Evolutionary conservation across 2,113 vertebrate genomes (phyloP).

Genomic region (Mugil cephalus): DNA sequence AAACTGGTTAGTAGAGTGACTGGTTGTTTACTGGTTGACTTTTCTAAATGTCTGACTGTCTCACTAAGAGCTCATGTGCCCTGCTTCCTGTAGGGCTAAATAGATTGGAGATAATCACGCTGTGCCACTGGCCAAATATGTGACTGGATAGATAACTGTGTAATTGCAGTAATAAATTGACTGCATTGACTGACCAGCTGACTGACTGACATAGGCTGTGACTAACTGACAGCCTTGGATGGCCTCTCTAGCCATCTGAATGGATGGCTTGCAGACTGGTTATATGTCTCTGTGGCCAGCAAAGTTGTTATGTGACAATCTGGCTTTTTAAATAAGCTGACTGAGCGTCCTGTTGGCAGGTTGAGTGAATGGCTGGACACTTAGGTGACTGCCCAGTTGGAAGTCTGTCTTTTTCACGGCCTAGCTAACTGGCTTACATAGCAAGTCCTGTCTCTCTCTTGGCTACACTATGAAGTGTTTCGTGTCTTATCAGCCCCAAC

Average conservation of each 20-base stretch:
- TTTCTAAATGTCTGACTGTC: not conserved
- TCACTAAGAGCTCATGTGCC: conserved; percentile 27
- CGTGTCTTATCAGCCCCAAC: conserved; percentile 74
- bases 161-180: conserved; percentile 67
- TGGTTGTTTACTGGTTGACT: not conserved
- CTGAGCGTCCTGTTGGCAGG: conserved; percentile 25
- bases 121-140: conserved; percentile 52
- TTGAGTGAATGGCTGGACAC: conserved; percentile 33
- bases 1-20: no score
- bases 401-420: conserved; percentile 17
- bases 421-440: conserved; percentile 56
- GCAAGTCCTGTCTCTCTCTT: conserved; percentile 55
- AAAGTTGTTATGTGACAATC: conserved; percentile 37
- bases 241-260: conserved; percentile 24
- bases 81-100: conserved; percentile 24
- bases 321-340: conserved; percentile 48
- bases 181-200: conserved; percentile 44
- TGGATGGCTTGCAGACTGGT: conserved; percentile 34
- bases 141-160: conserved; percentile 46
- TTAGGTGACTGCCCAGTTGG: conserved; percentile 39
- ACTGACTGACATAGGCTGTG: conserved; percentile 49
- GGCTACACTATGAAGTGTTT: conserved; percentile 62
- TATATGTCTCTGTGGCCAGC: conserved; percentile 30
- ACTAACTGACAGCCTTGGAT: conserved; percentile 45
- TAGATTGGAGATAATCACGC: conserved; percentile 37